Evolutionary conservation across 2,888 invertebrate species (phyloP).

Genomic region (Geophilus truncorum): DNA sequence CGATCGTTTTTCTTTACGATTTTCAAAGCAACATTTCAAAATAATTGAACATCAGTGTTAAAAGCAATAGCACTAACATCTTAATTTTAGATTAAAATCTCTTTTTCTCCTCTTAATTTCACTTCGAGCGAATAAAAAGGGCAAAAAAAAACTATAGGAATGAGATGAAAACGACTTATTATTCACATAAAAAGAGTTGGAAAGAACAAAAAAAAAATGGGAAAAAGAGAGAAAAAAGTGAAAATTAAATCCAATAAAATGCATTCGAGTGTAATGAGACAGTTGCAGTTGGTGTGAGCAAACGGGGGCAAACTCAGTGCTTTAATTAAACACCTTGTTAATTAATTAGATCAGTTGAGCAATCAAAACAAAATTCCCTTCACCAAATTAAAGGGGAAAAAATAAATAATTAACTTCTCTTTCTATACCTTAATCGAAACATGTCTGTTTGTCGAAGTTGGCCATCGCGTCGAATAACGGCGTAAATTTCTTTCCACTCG

Average conservation of each 20-base stretch:
- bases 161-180: not conserved
- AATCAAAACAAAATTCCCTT: not conserved
- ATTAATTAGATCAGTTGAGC: not conserved
- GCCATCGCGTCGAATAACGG: not conserved
- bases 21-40: no score
- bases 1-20: no score
- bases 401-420: not conserved
- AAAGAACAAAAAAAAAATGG: no score
- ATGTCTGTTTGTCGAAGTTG: not conserved
- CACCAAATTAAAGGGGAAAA: no score
- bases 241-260: not conserved
- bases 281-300: not conserved
- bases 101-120: not conserved
- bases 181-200: not conserved
- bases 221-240: not conserved
- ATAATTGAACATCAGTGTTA: no score
- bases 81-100: no score
- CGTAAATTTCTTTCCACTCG: not conserved
- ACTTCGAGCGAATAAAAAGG: no score
- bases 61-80: no score
- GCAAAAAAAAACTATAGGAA: no score
- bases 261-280: not conserved
- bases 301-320: not conserved
- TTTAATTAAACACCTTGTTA: conserved; percentile 6
- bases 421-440: not conserved